Conservation (phyloP, 1,140 invertebrate genomes). For the Hyphantria cunea region DNA sequence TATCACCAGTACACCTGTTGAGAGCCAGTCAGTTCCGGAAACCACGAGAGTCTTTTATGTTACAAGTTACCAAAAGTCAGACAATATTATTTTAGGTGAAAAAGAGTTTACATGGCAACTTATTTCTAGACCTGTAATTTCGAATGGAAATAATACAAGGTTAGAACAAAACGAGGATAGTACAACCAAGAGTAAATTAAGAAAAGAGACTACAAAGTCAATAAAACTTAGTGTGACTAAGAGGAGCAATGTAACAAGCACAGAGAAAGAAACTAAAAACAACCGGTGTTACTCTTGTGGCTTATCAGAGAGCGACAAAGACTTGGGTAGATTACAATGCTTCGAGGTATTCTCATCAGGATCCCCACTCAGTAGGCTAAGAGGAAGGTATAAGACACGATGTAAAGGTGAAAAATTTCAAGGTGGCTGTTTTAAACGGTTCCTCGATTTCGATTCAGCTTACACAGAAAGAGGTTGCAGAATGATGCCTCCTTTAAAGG, state of each 20-base stretch:
- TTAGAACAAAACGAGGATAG: background rate
- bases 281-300: background rate
- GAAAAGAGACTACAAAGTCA: background rate
- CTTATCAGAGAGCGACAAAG: background rate
- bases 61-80: no score
- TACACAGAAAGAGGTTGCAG: constrained; percentile 16
- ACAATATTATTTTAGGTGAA: background rate
- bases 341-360: background rate
- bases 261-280: background rate
- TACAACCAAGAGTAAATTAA: background rate
- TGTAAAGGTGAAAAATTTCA: background rate
- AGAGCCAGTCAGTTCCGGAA: background rate
- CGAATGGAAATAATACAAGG: background rate
- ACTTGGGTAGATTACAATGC: background rate
- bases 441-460: constrained; percentile 7
- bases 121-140: background rate
- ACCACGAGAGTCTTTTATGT: background rate
- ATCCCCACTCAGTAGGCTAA: background rate
- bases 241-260: background rate
- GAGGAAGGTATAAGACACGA: background rate
- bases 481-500: background rate
- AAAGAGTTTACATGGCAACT: background rate
- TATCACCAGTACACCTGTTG: background rate
- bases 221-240: background rate
- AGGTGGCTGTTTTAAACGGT: constrained; percentile 5